A percentile compares a stretch with the other conserved stretches of the same genome.
Evolutionary conservation across 2,113 vertebrate species (phyloP).

Genomic region (Pteronura brasiliensis): DNA sequence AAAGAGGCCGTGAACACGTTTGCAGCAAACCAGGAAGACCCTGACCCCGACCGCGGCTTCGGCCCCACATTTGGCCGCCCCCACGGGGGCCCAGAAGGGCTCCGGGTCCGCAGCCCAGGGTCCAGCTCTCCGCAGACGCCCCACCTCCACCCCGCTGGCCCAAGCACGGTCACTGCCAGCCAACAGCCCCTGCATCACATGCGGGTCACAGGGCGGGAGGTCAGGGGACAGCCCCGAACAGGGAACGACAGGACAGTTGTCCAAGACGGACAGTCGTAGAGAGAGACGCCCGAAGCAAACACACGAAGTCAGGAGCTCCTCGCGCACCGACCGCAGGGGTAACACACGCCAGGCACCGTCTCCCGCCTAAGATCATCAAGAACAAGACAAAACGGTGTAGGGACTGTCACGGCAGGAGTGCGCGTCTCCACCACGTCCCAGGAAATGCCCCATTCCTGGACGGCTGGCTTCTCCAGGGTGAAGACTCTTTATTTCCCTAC

Average conservation of each 20-base stretch:
- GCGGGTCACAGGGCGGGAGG: background rate
- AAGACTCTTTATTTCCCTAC: background rate
- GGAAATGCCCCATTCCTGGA: background rate
- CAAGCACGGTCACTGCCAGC: background rate
- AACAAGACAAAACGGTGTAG: fast-evolving
- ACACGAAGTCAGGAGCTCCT: background rate
- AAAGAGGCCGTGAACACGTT: background rate
- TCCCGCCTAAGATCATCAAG: background rate
- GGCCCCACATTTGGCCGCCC: background rate
- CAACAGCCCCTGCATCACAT: background rate
- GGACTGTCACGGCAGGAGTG: too few species aligned
- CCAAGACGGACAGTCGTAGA: background rate
- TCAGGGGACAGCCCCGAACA: background rate
- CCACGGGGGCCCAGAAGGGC: background rate
- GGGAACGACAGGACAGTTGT: background rate
- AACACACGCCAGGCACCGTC: background rate
- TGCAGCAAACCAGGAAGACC: background rate
- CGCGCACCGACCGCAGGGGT: background rate
- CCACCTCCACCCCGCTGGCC: background rate
- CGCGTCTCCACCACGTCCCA: too few species aligned
- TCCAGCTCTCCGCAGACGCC: too few species aligned
- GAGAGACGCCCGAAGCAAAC: background rate
- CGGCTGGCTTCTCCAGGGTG: background rate
- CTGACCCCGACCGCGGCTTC: too few species aligned
- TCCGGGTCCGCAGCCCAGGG: background rate